These are phyloP conservation scores for Microctenopoma stevenorrisi DNA, from an alignment of 2,797 vertebrate genomes.

Conservation along the genomic window DNA sequence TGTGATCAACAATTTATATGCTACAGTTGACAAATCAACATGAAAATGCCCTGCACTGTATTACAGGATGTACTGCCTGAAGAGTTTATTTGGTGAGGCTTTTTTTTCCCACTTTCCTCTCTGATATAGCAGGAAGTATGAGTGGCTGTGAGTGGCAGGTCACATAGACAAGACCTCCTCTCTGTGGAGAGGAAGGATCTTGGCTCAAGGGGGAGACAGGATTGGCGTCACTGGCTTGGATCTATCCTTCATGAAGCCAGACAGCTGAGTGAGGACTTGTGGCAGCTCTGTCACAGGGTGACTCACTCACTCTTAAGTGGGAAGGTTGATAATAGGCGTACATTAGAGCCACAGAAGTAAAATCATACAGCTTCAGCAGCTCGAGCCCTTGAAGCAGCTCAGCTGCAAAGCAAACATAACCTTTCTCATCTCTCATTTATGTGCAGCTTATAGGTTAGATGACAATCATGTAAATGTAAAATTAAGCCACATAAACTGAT, in stretches of 20 bases:
- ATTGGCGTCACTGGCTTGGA: slow-evolving; percentile 76
- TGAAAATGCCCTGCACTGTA: slow-evolving; percentile 39
- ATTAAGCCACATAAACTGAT: slow-evolving; percentile 7
- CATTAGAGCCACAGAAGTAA: slow-evolving; percentile 64
- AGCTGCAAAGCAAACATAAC: slow-evolving; percentile 11
- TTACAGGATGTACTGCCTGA: slow-evolving; percentile 25
- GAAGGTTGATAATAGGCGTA: slow-evolving; percentile 77
- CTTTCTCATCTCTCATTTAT: slow-evolving; percentile 18
- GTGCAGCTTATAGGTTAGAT: slow-evolving; percentile 20
- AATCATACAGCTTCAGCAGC: slow-evolving; percentile 58
- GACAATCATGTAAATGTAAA: slow-evolving; percentile 11
- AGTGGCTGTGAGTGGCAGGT: slow-evolving; percentile 63
- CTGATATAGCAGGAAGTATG: slow-evolving; percentile 55
- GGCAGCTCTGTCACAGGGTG: slow-evolving; percentile 74
- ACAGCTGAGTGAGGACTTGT: slow-evolving; percentile 76
- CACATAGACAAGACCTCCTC: slow-evolving; percentile 56
- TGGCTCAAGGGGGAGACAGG: slow-evolving; percentile 59
- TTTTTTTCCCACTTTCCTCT: slow-evolving; percentile 26
- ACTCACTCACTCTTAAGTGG: slow-evolving; percentile 77
- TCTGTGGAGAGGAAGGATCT: slow-evolving; percentile 60
- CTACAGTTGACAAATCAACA: slow-evolving; percentile 42
- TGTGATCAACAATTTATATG: slow-evolving; percentile 32
- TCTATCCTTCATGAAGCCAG: slow-evolving; percentile 67
- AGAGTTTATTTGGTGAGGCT: slow-evolving; percentile 5
- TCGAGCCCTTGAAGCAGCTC: slow-evolving; percentile 35